A percentile compares a stretch with the other conserved stretches of the same genome.
These are phyloP conservation scores for Sylvietta virens DNA, from an alignment of 2,113 vertebrate genomes.

Conservation along the genomic window DNA sequence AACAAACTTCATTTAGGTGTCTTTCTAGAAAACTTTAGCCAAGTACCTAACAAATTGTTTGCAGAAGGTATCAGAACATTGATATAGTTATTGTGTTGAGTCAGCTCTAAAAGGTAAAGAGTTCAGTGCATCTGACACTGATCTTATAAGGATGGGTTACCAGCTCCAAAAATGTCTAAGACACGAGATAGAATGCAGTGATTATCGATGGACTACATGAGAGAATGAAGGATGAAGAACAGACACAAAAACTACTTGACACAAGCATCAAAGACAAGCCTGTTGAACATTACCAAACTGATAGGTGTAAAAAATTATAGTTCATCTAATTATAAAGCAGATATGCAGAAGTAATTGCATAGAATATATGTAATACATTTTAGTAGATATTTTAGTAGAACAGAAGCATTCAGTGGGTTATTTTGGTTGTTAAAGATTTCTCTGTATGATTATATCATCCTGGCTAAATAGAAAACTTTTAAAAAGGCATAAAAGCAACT, in stretches of 20 bases:
- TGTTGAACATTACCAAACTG: not conserved
- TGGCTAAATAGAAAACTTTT: not conserved
- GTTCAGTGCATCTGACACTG: conserved; percentile 7
- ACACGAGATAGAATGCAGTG: not conserved
- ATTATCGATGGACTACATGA: not conserved
- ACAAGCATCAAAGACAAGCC: accelerated
- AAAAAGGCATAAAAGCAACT: not conserved
- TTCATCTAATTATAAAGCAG: not conserved
- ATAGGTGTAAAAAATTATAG: not conserved
- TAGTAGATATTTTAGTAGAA: not conserved
- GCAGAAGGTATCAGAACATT: conserved; percentile 61
- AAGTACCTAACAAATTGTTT: conserved; percentile 60
- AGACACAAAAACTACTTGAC: not conserved
- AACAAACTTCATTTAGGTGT: conserved; percentile 36
- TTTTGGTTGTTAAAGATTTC: not conserved
- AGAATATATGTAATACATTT: not conserved
- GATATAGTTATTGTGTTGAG: conserved; percentile 46
- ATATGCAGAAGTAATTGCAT: not conserved
- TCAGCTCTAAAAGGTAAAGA: conserved; percentile 43
- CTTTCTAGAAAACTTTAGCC: conserved; percentile 65
- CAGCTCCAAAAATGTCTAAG: not conserved
- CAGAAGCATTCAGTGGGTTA: not conserved
- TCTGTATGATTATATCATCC: not conserved
- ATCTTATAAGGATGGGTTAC: conserved; percentile 36
- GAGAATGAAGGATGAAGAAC: not conserved